Conservation (phyloP, 1,140 invertebrate species). For the Gyrodactylus bullatarudis region DNA sequence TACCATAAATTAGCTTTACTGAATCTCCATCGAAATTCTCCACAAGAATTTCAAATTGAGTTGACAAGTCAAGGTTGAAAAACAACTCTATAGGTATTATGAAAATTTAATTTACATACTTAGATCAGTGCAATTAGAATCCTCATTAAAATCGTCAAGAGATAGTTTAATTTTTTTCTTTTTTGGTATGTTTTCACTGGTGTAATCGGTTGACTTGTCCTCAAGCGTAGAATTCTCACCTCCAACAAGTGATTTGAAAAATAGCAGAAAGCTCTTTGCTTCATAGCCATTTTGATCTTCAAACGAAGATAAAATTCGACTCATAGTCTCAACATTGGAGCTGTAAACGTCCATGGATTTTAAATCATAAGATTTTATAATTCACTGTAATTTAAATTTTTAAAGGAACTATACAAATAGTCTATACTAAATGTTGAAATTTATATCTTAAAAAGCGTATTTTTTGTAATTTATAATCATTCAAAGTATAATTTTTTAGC, state of each 20-base stretch:
- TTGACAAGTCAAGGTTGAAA: not conserved
- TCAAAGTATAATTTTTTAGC: too few species aligned
- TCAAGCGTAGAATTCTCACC: not conserved
- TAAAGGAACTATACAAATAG: not conserved
- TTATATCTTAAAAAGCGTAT: too few species aligned
- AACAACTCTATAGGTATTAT: not conserved
- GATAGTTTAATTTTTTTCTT: not conserved
- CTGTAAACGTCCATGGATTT: not conserved
- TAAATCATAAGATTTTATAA: not conserved
- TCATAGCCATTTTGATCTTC: not conserved
- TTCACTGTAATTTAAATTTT: not conserved
- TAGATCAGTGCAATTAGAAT: not conserved
- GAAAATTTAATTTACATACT: not conserved
- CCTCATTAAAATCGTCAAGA: not conserved
- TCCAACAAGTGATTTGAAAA: not conserved
- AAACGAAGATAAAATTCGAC: not conserved
- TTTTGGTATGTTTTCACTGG: not conserved
- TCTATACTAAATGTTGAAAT: too few species aligned
- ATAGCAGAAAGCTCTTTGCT: not conserved
- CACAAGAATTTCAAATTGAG: not conserved
- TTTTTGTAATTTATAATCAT: too few species aligned
- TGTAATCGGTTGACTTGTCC: not conserved
- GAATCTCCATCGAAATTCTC: not conserved
- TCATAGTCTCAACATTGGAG: not conserved
- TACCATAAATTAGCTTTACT: not conserved